These are phyloP conservation scores for Eidolon helvum DNA, from an alignment of 2,113 vertebrate genomes.

Conservation along the genomic window DNA sequence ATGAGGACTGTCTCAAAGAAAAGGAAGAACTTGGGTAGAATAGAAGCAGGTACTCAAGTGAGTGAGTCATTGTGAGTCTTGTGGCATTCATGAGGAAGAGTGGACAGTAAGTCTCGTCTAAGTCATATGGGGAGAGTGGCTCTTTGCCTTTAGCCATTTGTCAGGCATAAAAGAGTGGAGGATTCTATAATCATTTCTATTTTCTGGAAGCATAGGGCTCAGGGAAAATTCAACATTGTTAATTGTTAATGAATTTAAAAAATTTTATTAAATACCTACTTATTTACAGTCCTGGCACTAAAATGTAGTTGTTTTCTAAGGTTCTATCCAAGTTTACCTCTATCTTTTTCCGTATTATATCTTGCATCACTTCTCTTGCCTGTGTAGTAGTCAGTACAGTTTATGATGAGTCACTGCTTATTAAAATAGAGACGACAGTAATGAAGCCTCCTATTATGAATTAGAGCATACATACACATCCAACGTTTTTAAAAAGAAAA, in stretches of 20 bases:
- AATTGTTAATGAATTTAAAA: neutral
- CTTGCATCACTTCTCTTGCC: neutral
- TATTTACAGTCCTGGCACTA: neutral
- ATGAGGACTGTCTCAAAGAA: neutral
- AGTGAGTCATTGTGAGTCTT: neutral
- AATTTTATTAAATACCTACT: neutral
- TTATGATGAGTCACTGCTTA: neutral
- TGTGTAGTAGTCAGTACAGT: neutral
- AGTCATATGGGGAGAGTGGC: neutral
- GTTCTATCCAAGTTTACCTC: neutral
- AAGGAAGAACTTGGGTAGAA: neutral
- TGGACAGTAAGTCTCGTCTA: neutral
- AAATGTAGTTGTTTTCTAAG: neutral
- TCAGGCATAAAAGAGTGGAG: rapidly evolving
- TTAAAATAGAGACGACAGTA: neutral
- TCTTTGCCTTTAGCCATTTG: neutral
- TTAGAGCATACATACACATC: neutral
- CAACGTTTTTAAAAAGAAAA: neutral
- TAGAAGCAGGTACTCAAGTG: neutral
- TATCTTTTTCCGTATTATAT: neutral
- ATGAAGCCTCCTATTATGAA: neutral
- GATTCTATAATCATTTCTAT: neutral
- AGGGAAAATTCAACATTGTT: neutral
- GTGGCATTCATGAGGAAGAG: neutral
- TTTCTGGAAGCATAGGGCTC: neutral